phyloP scores from a whole-genome alignment of 30 jellyfish, hydroid and myxozoan species.

The Catostylus mosaicus region DNA sequence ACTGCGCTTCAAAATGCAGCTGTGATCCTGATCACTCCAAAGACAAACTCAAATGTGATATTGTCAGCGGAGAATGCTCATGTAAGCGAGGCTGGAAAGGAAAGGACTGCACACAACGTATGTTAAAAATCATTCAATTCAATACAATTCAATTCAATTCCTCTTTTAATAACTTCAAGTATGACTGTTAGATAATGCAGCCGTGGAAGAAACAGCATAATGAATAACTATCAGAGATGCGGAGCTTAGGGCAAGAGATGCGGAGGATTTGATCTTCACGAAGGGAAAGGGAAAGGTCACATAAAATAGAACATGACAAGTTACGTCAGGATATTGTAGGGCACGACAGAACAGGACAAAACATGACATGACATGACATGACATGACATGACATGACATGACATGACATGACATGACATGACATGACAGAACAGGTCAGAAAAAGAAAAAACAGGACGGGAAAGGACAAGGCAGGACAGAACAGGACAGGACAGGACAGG shows the following conservation, averaged over 20 bases:
- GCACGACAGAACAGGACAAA: background rate
- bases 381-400: background rate
- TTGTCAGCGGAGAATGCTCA: conserved; percentile 32
- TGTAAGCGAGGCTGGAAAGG: conserved; percentile 61
- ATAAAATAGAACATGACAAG: too few species aligned
- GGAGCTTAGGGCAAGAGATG: too few species aligned
- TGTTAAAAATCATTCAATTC: too few species aligned
- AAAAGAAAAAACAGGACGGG: background rate
- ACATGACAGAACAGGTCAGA: too few species aligned
- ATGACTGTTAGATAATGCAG: too few species aligned
- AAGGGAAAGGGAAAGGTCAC: too few species aligned
- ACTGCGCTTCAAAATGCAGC: conserved; percentile 16
- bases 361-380: background rate
- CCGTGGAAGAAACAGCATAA: too few species aligned
- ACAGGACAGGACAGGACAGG: conserved; percentile 9
- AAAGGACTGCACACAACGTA: conserved; percentile 17
- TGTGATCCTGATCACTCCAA: conserved; percentile 25
- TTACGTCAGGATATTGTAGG: background rate
- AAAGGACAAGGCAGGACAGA: background rate
- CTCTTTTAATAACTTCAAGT: too few species aligned
- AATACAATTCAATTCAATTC: too few species aligned
- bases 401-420: background rate
- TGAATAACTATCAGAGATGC: too few species aligned
- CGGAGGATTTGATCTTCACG: too few species aligned
- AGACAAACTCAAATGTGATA: conserved; percentile 20